A percentile compares a stretch with the other conserved stretches of the same genome.
These are phyloP conservation scores for Urocyon cinereoargenteus DNA, from an alignment of 2,797 vertebrate species.

Conservation along the genomic window DNA sequence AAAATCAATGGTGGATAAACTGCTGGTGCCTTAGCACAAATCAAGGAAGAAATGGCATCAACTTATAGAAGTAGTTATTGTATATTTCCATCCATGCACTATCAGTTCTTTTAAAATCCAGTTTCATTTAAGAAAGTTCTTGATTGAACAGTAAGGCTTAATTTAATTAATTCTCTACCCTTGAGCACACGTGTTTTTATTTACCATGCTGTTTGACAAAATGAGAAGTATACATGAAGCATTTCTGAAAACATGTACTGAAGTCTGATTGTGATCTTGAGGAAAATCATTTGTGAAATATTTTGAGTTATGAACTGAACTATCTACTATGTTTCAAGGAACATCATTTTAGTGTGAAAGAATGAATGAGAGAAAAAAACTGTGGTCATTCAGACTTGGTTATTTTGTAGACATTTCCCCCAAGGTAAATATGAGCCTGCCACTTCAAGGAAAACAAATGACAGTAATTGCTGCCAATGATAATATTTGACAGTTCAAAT, in stretches of 20 bases:
- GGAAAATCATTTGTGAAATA: not conserved
- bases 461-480: not conserved
- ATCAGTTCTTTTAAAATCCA: not conserved
- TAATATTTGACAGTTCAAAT: constrained; percentile 16
- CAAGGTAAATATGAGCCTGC: not conserved
- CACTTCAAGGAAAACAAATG: not conserved
- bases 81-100: not conserved
- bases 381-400: not conserved
- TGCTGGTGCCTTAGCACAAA: not conserved
- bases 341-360: not conserved
- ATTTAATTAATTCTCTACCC: not conserved
- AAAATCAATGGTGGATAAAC: not conserved
- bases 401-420: not conserved
- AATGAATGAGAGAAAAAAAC: not conserved
- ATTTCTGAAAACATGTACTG: not conserved
- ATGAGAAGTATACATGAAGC: not conserved
- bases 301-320: not conserved
- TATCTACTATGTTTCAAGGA: not conserved
- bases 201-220: not conserved
- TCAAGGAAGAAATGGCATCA: not conserved
- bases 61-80: not conserved
- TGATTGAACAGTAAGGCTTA: not conserved
- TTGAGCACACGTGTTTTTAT: not conserved
- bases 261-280: not conserved
- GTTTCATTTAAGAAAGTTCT: not conserved